Evolutionary conservation across 2,113 vertebrate species (phyloP), one percentile per base, ranked within the genome.

Genomic region (Sitta europaea): DNA sequence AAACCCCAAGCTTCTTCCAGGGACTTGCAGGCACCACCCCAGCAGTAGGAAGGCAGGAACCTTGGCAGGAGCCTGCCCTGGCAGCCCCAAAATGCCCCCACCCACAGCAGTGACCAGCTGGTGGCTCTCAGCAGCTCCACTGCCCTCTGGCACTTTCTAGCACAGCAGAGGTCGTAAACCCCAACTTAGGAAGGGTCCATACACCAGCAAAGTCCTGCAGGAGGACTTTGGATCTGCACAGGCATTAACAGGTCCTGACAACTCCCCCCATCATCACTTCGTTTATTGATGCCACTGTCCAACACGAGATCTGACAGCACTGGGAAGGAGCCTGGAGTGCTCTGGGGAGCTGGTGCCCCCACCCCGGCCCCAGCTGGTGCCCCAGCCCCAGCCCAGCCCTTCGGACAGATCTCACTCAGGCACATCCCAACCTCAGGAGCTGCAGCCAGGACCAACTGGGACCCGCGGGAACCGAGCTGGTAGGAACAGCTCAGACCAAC

Each of bases 91-190:
- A 81, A 42, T 1, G 2, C 48, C 67, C 8, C 48, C 12, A 67
- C 11, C 40, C 1, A 6, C 1, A 5, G n/a, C 1, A 0, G 40
- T 6, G 63, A 45, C 25, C 1, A 1, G 18, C n/a, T 12, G 4
- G 65, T 6, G 12, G 53, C 47, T 72, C 73, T 42, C 28, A 11
- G 63, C 53, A 62, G 48, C 57, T 50, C 35, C 19, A 2, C 23
- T 38, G 31, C 43, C 25, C n/a, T 47, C 35, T 11, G 29, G 14
- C 1, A 1, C 82, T 10, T 53, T 8, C n/a, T 8, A 23, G 48
- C 35, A 5, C 0, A 0, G 24, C 54, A 33, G 11, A 59, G 45
- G 31, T 16, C 3, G 1, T 7, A 25, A 65, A 57, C 36, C 5
- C 35, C 42, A 27, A 8, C 9, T 57, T 12, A 9, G n/a, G 65